Percentiles rank a stretch among this genome's conserved stretches.
These are phyloP conservation scores for Chaetoderma sp. DNA, from an alignment of 2,888 invertebrate species.

Conservation along the genomic window DNA sequence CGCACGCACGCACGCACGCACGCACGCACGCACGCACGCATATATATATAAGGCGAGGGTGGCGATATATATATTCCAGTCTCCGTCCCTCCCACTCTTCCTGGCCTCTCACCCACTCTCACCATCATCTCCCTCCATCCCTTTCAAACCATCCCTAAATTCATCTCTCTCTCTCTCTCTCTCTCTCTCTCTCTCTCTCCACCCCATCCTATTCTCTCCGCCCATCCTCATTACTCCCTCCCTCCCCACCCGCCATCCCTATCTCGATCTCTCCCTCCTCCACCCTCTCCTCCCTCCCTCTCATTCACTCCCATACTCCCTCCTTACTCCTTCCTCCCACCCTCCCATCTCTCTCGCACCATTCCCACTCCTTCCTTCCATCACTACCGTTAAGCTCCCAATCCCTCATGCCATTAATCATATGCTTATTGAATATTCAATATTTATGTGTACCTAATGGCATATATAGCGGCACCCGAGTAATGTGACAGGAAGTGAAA, in stretches of 20 bases:
- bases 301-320: not conserved
- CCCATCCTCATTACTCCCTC: not conserved
- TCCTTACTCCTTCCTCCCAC: not conserved
- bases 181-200: not conserved
- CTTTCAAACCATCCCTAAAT: not conserved
- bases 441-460: too few relatives aligned
- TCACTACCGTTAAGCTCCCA: too few relatives aligned
- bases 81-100: not conserved
- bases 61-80: too few relatives aligned
- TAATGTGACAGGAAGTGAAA: too few relatives aligned
- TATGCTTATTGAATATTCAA: too few relatives aligned
- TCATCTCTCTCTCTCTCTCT: not conserved
- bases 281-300: not conserved
- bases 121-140: conserved; percentile 2
- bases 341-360: too few relatives aligned
- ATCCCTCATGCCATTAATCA: not conserved
- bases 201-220: not conserved
- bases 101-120: not conserved
- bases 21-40: too few relatives aligned
- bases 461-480: too few relatives aligned
- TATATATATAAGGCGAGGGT: too few relatives aligned
- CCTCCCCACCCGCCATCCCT: not conserved
- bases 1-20: too few relatives aligned
- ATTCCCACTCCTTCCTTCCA: too few relatives aligned
- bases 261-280: not conserved